These are phyloP conservation scores for Serinus canaria DNA, from an alignment of 2,113 vertebrate genomes.

Conservation along the genomic window DNA sequence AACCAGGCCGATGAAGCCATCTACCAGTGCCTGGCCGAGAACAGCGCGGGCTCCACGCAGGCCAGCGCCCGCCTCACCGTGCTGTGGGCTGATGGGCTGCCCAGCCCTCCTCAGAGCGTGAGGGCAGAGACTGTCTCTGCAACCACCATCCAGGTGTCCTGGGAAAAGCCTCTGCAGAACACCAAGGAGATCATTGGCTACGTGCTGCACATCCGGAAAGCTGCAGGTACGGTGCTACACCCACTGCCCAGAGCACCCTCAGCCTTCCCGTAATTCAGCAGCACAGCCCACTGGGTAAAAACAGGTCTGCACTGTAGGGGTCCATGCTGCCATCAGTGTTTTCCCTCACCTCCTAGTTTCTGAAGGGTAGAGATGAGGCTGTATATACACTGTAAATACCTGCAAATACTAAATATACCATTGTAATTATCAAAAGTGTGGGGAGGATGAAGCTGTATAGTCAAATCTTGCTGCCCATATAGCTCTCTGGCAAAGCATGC, in stretches of 20 bases:
- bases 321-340: neutral
- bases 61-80: conserved; percentile 94
- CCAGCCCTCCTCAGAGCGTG: conserved; percentile 82
- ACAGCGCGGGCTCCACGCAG: conserved; percentile 94
- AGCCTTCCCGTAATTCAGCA: neutral
- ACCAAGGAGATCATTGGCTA: conserved; percentile 97
- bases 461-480: neutral
- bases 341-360: neutral
- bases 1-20: conserved; percentile 94
- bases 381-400: neutral
- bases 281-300: rapidly evolving
- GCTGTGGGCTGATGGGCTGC: conserved; percentile 92
- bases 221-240: conserved; percentile 73
- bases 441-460: neutral
- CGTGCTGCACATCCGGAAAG: conserved; percentile 92
- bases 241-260: neutral
- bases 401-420: neutral
- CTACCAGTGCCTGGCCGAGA: conserved; percentile 97
- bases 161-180: conserved; percentile 88
- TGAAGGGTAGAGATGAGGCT: neutral
- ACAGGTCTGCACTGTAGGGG: neutral
- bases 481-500: neutral
- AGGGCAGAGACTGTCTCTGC: conserved; percentile 85
- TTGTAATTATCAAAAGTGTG: neutral
- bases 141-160: conserved; percentile 91